These are phyloP conservation scores for Sipha maydis DNA, from an alignment of 2,888 invertebrate species.

Conservation along the genomic window DNA sequence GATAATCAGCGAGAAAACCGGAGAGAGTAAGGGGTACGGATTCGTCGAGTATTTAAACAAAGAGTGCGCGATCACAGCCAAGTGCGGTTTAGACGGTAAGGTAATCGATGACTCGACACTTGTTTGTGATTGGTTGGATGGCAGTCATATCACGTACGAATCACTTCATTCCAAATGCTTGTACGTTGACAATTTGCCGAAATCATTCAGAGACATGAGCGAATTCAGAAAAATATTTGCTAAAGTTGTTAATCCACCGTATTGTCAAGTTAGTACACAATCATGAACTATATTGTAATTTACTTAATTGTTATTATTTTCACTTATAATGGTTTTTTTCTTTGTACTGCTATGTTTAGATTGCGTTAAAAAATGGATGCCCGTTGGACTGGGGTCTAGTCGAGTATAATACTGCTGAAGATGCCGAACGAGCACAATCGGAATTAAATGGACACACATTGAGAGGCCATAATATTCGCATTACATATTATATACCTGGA, in stretches of 20 bases:
- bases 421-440: conserved; percentile 68
- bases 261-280: conserved; percentile 69
- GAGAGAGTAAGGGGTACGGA: conserved; percentile 71
- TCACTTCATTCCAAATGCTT: conserved; percentile 71
- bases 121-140: conserved; percentile 70
- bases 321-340: neutral
- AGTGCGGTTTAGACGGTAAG: conserved; percentile 68
- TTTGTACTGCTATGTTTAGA: conserved; percentile 66
- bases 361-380: conserved; percentile 69
- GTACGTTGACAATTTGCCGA: conserved; percentile 70
- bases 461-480: conserved; percentile 68
- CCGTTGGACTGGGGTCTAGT: conserved; percentile 71
- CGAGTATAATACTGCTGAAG: conserved; percentile 68
- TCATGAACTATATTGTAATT: no score
- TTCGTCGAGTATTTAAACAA: conserved; percentile 70
- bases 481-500: conserved; percentile 71
- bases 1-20: conserved; percentile 69
- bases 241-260: conserved; percentile 69
- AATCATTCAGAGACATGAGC: conserved; percentile 69
- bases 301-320: neutral
- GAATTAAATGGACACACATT: conserved; percentile 67
- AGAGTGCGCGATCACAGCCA: conserved; percentile 69
- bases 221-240: conserved; percentile 70
- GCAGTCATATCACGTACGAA: conserved; percentile 68
- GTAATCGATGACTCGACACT: conserved; percentile 67